A percentile compares a stretch with the other conserved stretches of the same genome.
Conservation (phyloP, 2,888 invertebrate genomes). For the Amblyjoppa proteus region DNA sequence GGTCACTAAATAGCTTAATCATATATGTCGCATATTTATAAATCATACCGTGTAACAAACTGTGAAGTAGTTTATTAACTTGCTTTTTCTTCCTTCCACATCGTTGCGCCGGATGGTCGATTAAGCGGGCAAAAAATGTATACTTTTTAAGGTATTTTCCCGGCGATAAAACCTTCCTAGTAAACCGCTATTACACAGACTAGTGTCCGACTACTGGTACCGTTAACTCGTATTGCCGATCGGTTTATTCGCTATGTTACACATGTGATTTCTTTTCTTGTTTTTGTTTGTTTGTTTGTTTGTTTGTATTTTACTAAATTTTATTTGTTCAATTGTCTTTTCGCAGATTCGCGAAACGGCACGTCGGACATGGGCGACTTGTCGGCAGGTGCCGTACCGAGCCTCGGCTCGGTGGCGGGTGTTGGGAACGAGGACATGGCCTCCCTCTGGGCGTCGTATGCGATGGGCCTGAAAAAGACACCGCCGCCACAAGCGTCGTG, state of each 20-base stretch:
- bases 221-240: background rate
- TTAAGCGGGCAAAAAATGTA: background rate
- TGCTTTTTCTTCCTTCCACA: background rate
- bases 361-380: conserved; percentile 81
- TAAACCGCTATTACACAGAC: background rate
- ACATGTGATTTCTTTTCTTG: background rate
- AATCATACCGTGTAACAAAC: conserved; percentile 13
- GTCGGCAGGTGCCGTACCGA: conserved; percentile 84
- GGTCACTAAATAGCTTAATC: conserved; percentile 22
- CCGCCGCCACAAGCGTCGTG: conserved; percentile 81
- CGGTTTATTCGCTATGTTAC: background rate
- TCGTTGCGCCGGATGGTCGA: conserved; percentile 1
- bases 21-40: conserved; percentile 14
- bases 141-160: background rate
- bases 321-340: conserved; percentile 40
- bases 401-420: conserved; percentile 85
- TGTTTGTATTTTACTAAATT: conserved; percentile 37
- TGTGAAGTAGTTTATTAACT: background rate
- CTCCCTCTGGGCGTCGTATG: conserved; percentile 95
- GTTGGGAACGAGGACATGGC: conserved; percentile 91
- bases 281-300: conserved; percentile 8
- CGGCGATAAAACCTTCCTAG: background rate
- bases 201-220: background rate
- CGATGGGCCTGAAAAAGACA: conserved; percentile 89
- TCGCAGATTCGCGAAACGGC: conserved; percentile 83